Conservation (phyloP, 2,113 vertebrate species). For the Nibea albiflora region DNA sequence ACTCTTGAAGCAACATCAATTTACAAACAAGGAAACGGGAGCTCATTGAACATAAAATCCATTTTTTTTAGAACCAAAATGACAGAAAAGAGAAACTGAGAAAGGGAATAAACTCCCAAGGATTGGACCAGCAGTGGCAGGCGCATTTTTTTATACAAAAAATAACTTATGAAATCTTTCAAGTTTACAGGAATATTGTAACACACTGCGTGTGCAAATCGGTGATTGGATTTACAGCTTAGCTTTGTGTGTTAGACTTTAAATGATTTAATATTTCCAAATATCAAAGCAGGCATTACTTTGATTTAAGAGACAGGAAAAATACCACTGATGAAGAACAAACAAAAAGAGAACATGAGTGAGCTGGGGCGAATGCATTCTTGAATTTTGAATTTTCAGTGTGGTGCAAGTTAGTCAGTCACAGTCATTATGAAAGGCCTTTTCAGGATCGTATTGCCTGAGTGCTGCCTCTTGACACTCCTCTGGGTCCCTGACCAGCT, state of each 20-base stretch:
- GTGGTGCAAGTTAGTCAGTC: conserved; percentile 82
- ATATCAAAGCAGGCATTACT: conserved; percentile 78
- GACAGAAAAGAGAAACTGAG: conserved; percentile 69
- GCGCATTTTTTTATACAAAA: conserved; percentile 84
- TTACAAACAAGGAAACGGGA: conserved; percentile 83
- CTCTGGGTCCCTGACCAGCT: conserved; percentile 93
- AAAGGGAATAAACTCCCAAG: conserved; percentile 68
- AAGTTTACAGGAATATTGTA: conserved; percentile 87
- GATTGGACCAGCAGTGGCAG: conserved; percentile 86
- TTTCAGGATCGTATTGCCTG: conserved; percentile 84
- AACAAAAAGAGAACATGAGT: conserved; percentile 65
- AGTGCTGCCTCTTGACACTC: conserved; percentile 94
- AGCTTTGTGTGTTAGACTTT: conserved; percentile 71
- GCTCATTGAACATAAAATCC: conserved; percentile 76
- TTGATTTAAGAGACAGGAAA: conserved; percentile 77
- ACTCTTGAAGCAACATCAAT: conserved; percentile 86
- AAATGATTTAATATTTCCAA: conserved; percentile 71
- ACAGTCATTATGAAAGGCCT: conserved; percentile 78
- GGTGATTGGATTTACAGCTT: conserved; percentile 75
- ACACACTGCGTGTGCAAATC: conserved; percentile 75
- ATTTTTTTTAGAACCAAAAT: conserved; percentile 76
- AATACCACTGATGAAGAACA: conserved; percentile 74
- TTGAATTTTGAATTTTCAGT: conserved; percentile 79
- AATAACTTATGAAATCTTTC: conserved; percentile 88
- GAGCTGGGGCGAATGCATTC: conserved; percentile 78